Evolutionary conservation across 2,888 invertebrate species (phyloP).

Genomic region (Operophtera brumata): DNA sequence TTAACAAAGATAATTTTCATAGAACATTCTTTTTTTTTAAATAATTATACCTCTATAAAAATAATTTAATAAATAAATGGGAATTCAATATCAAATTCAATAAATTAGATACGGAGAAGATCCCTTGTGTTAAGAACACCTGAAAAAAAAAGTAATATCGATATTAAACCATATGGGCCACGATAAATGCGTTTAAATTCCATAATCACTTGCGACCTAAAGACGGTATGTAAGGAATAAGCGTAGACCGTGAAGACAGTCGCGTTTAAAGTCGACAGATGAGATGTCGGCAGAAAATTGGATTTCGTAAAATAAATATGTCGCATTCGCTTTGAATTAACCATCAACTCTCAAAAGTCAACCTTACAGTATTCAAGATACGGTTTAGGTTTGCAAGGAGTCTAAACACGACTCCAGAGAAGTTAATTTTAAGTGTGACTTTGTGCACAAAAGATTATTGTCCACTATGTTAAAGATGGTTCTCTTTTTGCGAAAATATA

Average conservation of each 20-base stretch:
- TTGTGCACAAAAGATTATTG: constrained; percentile 72
- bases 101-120: too few species aligned
- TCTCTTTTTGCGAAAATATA: constrained; percentile 54
- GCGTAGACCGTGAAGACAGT: constrained; percentile 73
- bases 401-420: constrained; percentile 51
- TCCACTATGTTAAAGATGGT: constrained; percentile 56
- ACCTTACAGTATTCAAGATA: constrained; percentile 35
- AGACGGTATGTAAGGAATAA: constrained; percentile 61
- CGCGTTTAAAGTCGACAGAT: constrained; percentile 78
- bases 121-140: background rate
- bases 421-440: constrained; percentile 74
- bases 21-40: too few species aligned
- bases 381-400: constrained; percentile 35
- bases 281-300: constrained; percentile 81
- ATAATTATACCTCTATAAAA: too few species aligned
- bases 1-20: too few species aligned
- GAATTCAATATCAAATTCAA: too few species aligned
- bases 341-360: constrained; percentile 35
- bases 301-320: constrained; percentile 81
- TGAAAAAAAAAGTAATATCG: constrained; percentile 12
- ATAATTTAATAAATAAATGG: too few species aligned
- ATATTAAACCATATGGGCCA: constrained; percentile 17
- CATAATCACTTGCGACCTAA: constrained; percentile 46
- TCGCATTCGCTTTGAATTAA: constrained; percentile 69
- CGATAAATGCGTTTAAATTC: constrained; percentile 40